Conservation (phyloP, 2,797 vertebrate genomes). For the Pelodytes ibericus region DNA sequence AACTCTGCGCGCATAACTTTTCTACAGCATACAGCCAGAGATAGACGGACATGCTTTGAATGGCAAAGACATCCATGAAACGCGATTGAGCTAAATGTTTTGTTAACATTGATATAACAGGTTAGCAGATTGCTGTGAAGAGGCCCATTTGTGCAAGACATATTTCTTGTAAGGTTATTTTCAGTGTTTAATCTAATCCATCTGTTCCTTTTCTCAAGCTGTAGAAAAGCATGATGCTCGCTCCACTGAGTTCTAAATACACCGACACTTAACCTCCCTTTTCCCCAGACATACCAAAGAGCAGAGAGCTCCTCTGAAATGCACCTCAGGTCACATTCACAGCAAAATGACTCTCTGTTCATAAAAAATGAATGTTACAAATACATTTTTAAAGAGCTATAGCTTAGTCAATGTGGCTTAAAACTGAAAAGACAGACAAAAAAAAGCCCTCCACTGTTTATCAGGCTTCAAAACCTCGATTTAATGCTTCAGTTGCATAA, state of each 20-base stretch:
- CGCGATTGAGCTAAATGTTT: conserved; percentile 24
- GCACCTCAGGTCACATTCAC: conserved; percentile 34
- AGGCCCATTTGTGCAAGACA: conserved; percentile 50
- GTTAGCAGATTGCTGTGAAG: conserved; percentile 53
- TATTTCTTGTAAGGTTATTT: conserved; percentile 55
- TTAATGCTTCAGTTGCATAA: conserved; percentile 34
- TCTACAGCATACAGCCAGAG: not conserved
- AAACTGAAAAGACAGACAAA: conserved; percentile 24
- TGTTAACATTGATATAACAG: conserved; percentile 50
- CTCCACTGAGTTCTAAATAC: conserved; percentile 43
- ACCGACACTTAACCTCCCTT: conserved; percentile 22
- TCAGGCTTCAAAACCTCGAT: conserved; percentile 32
- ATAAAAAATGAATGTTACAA: conserved; percentile 44
- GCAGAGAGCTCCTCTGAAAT: conserved; percentile 3
- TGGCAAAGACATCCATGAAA: not conserved
- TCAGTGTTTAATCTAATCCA: conserved; percentile 35
- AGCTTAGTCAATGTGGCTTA: conserved; percentile 25
- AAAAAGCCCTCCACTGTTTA: conserved; percentile 23
- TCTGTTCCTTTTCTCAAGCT: conserved; percentile 35
- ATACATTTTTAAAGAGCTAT: conserved; percentile 46
- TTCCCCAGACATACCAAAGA: conserved; percentile 22
- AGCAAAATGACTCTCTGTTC: conserved; percentile 29
- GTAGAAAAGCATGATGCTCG: conserved; percentile 29
- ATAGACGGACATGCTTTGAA: not conserved
- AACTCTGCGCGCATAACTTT: conserved; percentile 1